Base-by-base conservation (phyloP, 2,888 invertebrate genomes). In the Eulithis prunata region DNA sequence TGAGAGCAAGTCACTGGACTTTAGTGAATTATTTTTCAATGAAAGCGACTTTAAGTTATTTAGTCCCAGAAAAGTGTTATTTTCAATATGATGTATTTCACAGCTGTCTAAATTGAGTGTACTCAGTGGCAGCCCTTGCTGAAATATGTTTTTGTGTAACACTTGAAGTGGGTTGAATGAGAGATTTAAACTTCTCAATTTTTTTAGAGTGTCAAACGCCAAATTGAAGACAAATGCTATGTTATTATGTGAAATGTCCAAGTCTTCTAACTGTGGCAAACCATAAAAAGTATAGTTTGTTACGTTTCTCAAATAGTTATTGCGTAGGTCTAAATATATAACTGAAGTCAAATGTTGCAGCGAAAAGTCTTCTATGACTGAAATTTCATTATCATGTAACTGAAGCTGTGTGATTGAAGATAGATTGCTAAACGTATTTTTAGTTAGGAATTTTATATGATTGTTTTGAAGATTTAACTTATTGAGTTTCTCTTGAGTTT, bases 381-480 rank as follows among this genome's bases (percentile, higher is more conserved):
- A 94, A 75, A 98, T 96, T 67, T 95, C 95, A 85, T 98, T 98
- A 80, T 96, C 95, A 69, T 95, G 96, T 58, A 98, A 87, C 82
- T 97, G 96, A 1, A 98, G 91, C 57, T 96, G 94, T 71, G 96
- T 96, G 64, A 97, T 95, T 66, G 95, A 93, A 41, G 95, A 93
- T 57, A 98, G 91, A 83, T 97, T 97, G 49, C 94, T 94, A 81
- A 98, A 97, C 32, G 97, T 90, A 7, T 95, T 94, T 53, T 95
- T 94, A 59, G 96, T 95, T 53, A 98, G 91, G 74, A 95, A 94
- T 65, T 94, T 95, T 56, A 98, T 86, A 74, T 95, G 94, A 85
- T 98, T 98, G 84, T 96, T 95, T 64, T 96, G 96, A 68, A 98
- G 90, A 95, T 96, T 97, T 93, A 98, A 95, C 71, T 96, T 96